Evolutionary conservation across 2,888 invertebrate genomes (phyloP).

Genomic region (Drosophila nr. medialis): DNA sequence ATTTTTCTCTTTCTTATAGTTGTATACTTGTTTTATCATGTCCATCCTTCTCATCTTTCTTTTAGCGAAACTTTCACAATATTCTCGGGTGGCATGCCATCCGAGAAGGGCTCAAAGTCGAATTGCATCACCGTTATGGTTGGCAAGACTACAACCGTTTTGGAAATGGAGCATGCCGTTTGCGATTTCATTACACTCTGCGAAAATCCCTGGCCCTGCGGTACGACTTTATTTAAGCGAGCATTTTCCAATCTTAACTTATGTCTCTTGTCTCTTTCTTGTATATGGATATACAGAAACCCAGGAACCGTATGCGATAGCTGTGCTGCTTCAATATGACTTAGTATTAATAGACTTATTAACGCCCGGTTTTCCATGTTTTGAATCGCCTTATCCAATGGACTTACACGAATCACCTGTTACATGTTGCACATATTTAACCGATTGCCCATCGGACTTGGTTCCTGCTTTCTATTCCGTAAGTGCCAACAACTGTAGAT

Average conservation of each 20-base stretch:
- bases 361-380: constrained; percentile 98
- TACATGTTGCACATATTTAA: constrained; percentile 98
- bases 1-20: neutral
- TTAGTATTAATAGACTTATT: constrained; percentile 98
- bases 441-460: constrained; percentile 98
- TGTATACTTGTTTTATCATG: neutral
- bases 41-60: neutral
- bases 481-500: constrained; percentile 33
- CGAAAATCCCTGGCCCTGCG: constrained; percentile 96
- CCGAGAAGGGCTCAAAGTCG: constrained; percentile 94
- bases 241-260: neutral
- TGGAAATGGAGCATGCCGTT: constrained; percentile 99
- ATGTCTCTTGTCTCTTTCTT: neutral
- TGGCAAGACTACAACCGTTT: constrained; percentile 97
- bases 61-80: constrained; percentile 96
- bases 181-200: constrained; percentile 98
- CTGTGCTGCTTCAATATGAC: constrained; percentile 98
- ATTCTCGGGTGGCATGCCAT: constrained; percentile 98
- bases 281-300: constrained; percentile 88
- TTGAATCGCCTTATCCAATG: constrained; percentile 99
- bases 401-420: constrained; percentile 99
- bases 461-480: constrained; percentile 98
- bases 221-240: constrained; percentile 84
- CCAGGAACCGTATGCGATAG: constrained; percentile 99
- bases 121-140: constrained; percentile 98